These are phyloP conservation scores for Emys orbicularis DNA, from an alignment of 2,797 vertebrate genomes.

Conservation along the genomic window DNA sequence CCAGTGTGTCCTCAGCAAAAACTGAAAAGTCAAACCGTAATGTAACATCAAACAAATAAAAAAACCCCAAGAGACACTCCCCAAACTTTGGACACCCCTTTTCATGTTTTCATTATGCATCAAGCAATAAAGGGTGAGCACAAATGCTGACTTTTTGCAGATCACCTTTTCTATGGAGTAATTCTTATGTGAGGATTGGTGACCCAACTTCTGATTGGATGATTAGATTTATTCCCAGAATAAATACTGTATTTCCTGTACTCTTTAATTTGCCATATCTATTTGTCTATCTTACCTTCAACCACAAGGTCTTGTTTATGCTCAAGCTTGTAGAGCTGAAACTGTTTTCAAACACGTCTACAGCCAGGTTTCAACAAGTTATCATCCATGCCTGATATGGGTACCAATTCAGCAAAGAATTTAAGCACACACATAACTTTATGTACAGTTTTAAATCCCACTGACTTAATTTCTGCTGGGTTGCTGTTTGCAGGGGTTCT, in stretches of 20 bases:
- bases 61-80: neutral
- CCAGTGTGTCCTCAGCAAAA: neutral
- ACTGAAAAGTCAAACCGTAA: neutral
- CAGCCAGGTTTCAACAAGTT: neutral
- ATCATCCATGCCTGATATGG: neutral
- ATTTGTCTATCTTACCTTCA: neutral
- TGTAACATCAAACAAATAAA: no score
- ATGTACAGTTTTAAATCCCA: neutral
- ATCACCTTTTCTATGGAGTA: neutral
- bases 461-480: neutral
- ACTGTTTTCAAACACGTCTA: accelerated
- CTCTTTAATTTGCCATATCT: accelerated
- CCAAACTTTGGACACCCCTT: neutral
- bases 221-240: accelerated
- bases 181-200: accelerated
- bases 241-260: neutral
- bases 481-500: neutral
- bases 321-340: accelerated
- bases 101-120: neutral
- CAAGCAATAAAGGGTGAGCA: accelerated
- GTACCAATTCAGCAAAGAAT: neutral
- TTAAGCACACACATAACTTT: accelerated
- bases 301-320: neutral
- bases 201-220: neutral
- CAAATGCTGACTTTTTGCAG: neutral